phyloP scores from a whole-genome alignment of 2,797 vertebrate species.

The Poecilia wingei region DNA sequence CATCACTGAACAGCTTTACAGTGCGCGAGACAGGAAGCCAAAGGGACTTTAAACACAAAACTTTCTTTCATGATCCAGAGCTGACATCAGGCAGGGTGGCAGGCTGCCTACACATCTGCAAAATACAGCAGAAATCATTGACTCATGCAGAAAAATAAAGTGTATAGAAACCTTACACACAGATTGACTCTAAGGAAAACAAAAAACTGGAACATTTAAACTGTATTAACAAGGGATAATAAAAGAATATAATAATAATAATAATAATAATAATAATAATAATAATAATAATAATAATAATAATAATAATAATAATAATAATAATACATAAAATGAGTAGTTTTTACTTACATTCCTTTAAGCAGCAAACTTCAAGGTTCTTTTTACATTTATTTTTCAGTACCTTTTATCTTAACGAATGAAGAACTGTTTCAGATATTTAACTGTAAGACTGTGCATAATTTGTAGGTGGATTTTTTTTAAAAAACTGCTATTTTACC shows the following conservation, averaged over 20 bases:
- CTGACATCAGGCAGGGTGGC: neutral
- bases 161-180: neutral
- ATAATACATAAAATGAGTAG: neutral
- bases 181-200: neutral
- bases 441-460: neutral
- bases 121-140: neutral
- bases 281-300: too few species aligned
- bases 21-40: neutral
- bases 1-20: neutral
- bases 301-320: neutral
- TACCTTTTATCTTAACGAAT: neutral
- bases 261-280: too few species aligned
- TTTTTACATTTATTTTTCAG: neutral
- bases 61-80: neutral
- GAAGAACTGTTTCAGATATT: neutral
- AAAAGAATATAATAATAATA: neutral
- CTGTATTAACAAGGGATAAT: neutral
- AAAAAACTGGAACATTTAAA: neutral
- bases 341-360: neutral
- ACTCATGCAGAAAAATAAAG: neutral
- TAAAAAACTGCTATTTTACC: neutral
- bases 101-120: constrained; percentile 1
- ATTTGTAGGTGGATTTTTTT: neutral
- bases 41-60: constrained; percentile 1
- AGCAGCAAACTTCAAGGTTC: neutral